phyloP scores from a whole-genome alignment of 2,113 vertebrate species.

The Erinaceus europaeus region DNA sequence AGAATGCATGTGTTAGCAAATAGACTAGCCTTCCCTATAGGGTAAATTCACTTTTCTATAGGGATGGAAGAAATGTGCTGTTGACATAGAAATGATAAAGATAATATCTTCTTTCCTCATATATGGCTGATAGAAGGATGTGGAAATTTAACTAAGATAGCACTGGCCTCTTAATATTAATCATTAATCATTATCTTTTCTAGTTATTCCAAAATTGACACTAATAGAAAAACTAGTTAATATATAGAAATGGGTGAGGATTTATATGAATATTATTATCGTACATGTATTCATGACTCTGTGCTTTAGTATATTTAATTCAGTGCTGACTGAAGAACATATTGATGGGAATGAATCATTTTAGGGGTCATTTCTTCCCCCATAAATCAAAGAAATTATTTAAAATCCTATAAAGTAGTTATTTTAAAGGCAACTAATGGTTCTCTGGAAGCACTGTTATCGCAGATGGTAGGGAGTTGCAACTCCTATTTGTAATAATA shows the following conservation, averaged over 20 bases:
- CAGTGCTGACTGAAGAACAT: not conserved
- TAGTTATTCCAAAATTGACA: not conserved
- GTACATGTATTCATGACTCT: rapidly evolving
- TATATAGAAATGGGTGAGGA: not conserved
- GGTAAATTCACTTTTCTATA: not conserved
- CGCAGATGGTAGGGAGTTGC: not conserved
- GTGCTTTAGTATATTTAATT: not conserved
- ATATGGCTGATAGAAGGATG: too few relatives aligned
- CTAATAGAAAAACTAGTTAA: not conserved
- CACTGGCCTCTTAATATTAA: not conserved
- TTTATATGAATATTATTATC: not conserved
- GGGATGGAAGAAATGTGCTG: not conserved
- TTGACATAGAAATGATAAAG: not conserved
- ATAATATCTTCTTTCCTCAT: not conserved
- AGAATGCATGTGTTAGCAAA: not conserved
- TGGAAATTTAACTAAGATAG: not conserved
- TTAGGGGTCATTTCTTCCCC: not conserved
- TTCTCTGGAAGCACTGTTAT: not conserved
- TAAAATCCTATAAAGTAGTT: not conserved
- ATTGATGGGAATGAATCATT: not conserved
- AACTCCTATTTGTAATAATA: conserved; percentile 34
- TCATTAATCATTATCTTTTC: not conserved
- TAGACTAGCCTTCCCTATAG: not conserved
- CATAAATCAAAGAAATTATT: not conserved
- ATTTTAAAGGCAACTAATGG: not conserved